Evolutionary conservation across 2,888 invertebrate species (phyloP), one percentile per base, ranked within the genome.

Genomic region (Chironomus tentans): DNA sequence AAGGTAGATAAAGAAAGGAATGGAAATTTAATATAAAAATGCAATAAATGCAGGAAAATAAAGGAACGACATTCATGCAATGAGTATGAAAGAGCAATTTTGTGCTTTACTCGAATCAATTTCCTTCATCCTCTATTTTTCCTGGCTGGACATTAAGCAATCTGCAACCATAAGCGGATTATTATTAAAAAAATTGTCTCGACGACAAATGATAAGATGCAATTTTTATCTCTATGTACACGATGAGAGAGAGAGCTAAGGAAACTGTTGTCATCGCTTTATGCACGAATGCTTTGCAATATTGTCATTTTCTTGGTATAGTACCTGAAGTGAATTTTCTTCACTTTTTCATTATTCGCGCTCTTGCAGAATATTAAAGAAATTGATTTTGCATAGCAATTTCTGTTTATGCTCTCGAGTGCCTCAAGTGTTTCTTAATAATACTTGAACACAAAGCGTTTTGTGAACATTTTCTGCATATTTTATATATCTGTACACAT

Each of bases 301-400:
- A 65, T 65, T 65, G 65, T 24, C 65, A 65, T 65, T 10, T 21
- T 24, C n/a, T 24, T 13, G 10, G 21, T 65, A 24, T 2, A n/a
- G 12, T 10, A 22, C 22, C 56, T 56, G 56, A 56, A 56, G 56
- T 56, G 18, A 56, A 56, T 56, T 56, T 18, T 56, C 56, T 18
- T 15, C 56, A 18, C 15, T 15, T 56, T 56, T 65, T 65, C 65
- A 65, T 24, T 21, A 65, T 65, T 65, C 22, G 65, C 65, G 21
- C 65, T 65, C 22, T 24, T 24, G 24, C 65, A 21, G 24, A 65
- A 13, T 13, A 13, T 24, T 65, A 13, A 21, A 24, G 21, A 24
- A 65, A 65, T 65, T 65, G 65, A 65, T 65, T 65, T 65, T 65
- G 65, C 24, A 65, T 65, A 65, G 24, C 21, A 65, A 65, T 65